phyloP scores from a whole-genome alignment of 2,113 vertebrate species.

The Vidua chalybeata region DNA sequence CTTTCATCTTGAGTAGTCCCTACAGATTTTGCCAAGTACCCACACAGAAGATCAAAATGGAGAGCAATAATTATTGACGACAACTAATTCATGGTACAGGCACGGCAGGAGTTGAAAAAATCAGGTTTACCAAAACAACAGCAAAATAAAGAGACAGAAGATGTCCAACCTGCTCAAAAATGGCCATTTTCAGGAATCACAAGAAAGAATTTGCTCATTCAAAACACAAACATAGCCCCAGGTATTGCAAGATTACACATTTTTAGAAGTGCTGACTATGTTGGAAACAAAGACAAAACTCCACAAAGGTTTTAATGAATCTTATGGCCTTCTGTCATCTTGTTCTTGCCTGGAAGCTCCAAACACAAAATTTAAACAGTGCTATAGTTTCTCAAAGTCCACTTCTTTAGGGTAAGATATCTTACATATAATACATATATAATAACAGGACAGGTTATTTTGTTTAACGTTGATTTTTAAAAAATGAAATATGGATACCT shows the following conservation, averaged over 20 bases:
- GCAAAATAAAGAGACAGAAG: not conserved
- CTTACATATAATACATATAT: not conserved
- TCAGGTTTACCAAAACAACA: not conserved
- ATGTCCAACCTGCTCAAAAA: not conserved
- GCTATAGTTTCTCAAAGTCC: not conserved
- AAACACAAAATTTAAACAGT: not conserved
- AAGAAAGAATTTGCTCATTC: not conserved
- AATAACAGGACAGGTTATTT: fast-evolving
- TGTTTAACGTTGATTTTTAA: not conserved
- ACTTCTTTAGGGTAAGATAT: not conserved
- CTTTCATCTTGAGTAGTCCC: not conserved
- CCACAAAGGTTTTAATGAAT: not conserved
- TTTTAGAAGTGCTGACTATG: not conserved
- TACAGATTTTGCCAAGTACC: not conserved
- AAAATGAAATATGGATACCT: not conserved
- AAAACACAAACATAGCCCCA: not conserved
- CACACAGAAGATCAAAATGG: not conserved
- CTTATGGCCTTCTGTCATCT: not conserved
- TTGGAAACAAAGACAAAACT: not conserved
- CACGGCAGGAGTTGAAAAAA: not conserved
- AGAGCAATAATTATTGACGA: not conserved
- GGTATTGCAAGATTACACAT: not conserved
- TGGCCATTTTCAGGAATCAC: not conserved
- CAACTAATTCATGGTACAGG: not conserved
- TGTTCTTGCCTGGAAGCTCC: not conserved